Base-by-base conservation (phyloP, 2,888 invertebrate species). In the Spodoptera littoralis region DNA sequence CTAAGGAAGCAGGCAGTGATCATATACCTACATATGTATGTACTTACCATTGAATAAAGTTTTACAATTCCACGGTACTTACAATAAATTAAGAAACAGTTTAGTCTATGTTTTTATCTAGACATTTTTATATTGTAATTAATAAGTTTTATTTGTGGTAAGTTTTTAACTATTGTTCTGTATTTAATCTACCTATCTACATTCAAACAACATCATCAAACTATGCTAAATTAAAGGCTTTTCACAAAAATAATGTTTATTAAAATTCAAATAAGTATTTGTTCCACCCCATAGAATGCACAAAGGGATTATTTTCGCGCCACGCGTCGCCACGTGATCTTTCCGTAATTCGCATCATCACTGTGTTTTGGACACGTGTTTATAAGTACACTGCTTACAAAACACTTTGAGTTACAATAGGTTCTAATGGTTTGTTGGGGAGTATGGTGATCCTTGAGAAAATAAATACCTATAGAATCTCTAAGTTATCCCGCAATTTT, bases 211-310 rank as follows among this genome's bases (percentile, higher is more conserved):
- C 18, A 18, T 1, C 18, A 18, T 18, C 18, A 18, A 36, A 36
- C 36, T 9, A 36, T 36, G 36, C 9, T 36, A 36, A 36, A 36
- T 36, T 36, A 5, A 76, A 84, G 76, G 81, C 84, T 81, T 80
- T 73, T 77, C 70, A 36, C 79, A 80, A 81, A 77, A 80, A 88
- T 88, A 86, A 89, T 85, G 80, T 84, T 82, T 85, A 88, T 88
- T 85, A 79, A 78, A 80, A 89, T 86, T 81, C 88, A 91, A 92
- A 92, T 92, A 91, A 92, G 92, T 92, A 92, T 92, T 92, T 88
- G 90, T 88, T 86, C 83, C 86, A 84, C 86, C 85, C 87, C 81
- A 86, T 84, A 85, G 74, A 76, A 69, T 68, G 65, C 65, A 73
- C 76, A 86, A 83, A 84, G 80, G 77, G 77, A 81, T 36, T 84